Percentiles rank a stretch among this genome's conserved stretches.
phyloP scores from a whole-genome alignment of 1,140 invertebrate genomes.

The Phymorhynchus buccinoides region DNA sequence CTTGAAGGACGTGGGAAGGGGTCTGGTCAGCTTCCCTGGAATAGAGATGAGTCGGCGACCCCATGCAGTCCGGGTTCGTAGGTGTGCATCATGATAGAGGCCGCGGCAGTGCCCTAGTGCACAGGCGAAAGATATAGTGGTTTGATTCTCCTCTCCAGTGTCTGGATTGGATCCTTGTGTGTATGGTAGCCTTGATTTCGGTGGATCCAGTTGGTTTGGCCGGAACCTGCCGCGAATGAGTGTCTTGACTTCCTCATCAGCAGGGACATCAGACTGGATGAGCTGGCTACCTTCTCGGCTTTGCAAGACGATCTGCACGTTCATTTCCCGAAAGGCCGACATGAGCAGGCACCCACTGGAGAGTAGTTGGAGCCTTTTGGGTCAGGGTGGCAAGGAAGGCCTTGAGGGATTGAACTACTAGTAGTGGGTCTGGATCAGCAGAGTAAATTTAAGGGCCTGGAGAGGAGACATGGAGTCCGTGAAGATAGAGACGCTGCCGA shows the following conservation, averaged over 20 bases:
- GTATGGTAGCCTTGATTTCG: too few relatives aligned
- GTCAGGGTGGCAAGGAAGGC: not conserved
- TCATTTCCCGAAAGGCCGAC: slow-evolving; percentile 17
- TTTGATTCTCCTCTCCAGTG: too few relatives aligned
- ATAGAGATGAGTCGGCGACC: too few relatives aligned
- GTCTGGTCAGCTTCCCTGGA: too few relatives aligned
- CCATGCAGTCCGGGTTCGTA: too few relatives aligned
- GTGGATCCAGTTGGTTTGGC: too few relatives aligned
- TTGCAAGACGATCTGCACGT: slow-evolving; percentile 11
- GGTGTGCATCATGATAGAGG: too few relatives aligned
- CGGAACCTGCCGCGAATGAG: too few relatives aligned
- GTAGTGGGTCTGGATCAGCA: slow-evolving; percentile 23
- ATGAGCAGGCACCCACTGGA: slow-evolving; percentile 28
- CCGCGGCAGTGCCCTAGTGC: too few relatives aligned
- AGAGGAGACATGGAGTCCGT: slow-evolving; percentile 18
- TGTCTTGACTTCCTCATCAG: not conserved
- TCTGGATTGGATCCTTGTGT: too few relatives aligned
- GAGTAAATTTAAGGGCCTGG: slow-evolving; percentile 24
- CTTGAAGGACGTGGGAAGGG: too few relatives aligned
- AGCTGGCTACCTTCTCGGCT: slow-evolving; percentile 28
- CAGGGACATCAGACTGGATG: not conserved
- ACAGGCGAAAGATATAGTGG: too few relatives aligned
- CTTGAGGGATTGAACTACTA: slow-evolving; percentile 13
- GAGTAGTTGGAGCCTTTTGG: slow-evolving; percentile 14
- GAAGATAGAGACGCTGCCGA: slow-evolving; percentile 24